These are phyloP conservation scores for Zaprionus nigranus DNA, from an alignment of 1,140 invertebrate species.

Conservation along the genomic window DNA sequence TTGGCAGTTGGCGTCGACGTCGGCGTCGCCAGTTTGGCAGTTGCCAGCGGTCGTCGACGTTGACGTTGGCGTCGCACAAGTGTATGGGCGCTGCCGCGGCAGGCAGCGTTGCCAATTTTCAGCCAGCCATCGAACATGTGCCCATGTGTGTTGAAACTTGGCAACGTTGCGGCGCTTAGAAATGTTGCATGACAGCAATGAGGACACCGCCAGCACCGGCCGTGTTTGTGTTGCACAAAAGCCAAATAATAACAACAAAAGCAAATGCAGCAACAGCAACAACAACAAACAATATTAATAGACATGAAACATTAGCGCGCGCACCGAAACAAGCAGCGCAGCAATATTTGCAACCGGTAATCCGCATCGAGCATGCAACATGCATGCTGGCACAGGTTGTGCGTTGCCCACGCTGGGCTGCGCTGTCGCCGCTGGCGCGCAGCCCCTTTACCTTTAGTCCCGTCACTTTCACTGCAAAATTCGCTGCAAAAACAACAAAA, in stretches of 20 bases:
- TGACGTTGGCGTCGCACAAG: slow-evolving; percentile 29
- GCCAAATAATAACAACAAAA: slow-evolving; percentile 41
- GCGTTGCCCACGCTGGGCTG: slow-evolving; percentile 16
- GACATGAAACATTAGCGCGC: slow-evolving; percentile 57
- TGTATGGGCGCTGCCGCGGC: slow-evolving; percentile 44
- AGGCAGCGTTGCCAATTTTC: slow-evolving; percentile 57
- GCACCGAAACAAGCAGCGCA: slow-evolving; percentile 41
- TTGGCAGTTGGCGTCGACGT: slow-evolving; percentile 1
- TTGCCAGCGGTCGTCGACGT: slow-evolving; percentile 5
- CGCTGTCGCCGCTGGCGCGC: not conserved
- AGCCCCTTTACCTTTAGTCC: not conserved
- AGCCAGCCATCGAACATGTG: slow-evolving; percentile 10
- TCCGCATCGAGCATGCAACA: slow-evolving; percentile 46
- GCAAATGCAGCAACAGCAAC: slow-evolving; percentile 2
- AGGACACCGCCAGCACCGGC: slow-evolving; percentile 64
- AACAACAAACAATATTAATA: slow-evolving; percentile 69
- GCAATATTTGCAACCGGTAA: slow-evolving; percentile 34
- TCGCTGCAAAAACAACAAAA: slow-evolving; percentile 26
- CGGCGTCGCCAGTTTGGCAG: not conserved
- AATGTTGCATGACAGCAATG: slow-evolving; percentile 68
- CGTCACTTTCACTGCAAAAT: slow-evolving; percentile 61
- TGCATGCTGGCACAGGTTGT: slow-evolving; percentile 40
- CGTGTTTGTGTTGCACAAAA: slow-evolving; percentile 48
- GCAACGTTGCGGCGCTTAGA: slow-evolving; percentile 58
- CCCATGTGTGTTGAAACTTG: slow-evolving; percentile 46